phyloP scores from a whole-genome alignment of 2,797 vertebrate genomes.

The Atherinosoma microstoma region DNA sequence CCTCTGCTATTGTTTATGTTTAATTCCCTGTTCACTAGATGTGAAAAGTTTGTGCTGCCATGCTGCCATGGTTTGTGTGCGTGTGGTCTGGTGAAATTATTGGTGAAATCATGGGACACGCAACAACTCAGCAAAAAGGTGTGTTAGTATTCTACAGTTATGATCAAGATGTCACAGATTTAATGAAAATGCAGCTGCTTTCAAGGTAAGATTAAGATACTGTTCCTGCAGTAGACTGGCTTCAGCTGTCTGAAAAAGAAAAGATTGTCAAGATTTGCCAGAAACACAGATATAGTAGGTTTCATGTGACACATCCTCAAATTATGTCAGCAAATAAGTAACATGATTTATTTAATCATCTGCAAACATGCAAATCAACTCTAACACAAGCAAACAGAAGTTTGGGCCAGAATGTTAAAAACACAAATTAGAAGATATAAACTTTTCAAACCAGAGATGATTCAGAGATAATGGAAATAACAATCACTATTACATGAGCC shows the following conservation, averaged over 20 bases:
- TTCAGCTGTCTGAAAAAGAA: not conserved
- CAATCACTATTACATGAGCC: constrained; percentile 24
- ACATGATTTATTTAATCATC: not conserved
- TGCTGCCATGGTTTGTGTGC: too few relatives aligned
- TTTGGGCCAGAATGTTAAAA: constrained; percentile 13
- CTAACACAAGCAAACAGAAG: constrained; percentile 16
- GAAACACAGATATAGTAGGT: not conserved
- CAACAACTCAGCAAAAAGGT: too few relatives aligned
- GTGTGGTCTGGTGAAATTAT: too few relatives aligned
- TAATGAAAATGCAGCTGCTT: not conserved
- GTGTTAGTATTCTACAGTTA: too few relatives aligned
- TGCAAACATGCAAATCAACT: not conserved
- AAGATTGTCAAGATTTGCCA: not conserved
- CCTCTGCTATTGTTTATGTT: too few relatives aligned
- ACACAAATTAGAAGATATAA: constrained; percentile 25
- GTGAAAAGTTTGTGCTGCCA: too few relatives aligned
- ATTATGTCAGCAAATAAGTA: not conserved
- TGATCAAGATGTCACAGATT: too few relatives aligned
- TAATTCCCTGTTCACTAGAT: too few relatives aligned
- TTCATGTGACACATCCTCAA: too few relatives aligned
- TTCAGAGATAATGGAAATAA: constrained; percentile 24
- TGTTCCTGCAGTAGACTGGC: not conserved
- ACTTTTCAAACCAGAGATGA: constrained; percentile 39
- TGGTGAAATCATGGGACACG: too few relatives aligned
- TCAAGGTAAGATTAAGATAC: not conserved